phyloP scores from a whole-genome alignment of 2,888 invertebrate species.

The Acrobasis consociella region DNA sequence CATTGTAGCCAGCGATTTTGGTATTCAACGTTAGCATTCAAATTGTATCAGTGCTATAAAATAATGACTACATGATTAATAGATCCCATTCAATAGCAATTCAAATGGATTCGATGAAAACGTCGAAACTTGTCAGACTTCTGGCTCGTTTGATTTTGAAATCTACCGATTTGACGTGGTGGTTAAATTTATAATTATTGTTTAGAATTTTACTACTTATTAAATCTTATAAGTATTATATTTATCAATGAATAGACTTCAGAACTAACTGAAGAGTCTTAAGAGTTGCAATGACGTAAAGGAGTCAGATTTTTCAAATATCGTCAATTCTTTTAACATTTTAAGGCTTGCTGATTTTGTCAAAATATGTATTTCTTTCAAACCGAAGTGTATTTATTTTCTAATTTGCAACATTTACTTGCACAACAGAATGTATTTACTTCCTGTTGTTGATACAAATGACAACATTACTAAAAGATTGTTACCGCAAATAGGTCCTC shows the following conservation, averaged over 20 bases:
- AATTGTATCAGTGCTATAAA: slow-evolving; percentile 7
- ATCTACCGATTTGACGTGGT: neutral
- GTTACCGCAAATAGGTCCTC: slow-evolving; percentile 16
- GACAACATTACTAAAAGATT: slow-evolving; percentile 11
- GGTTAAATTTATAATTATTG: too few species aligned
- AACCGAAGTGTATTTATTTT: too few species aligned
- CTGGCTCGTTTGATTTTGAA: neutral
- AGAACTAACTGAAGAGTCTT: too few species aligned
- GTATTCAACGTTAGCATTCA: slow-evolving; percentile 7
- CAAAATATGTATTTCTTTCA: too few species aligned
- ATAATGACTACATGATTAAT: slow-evolving; percentile 10
- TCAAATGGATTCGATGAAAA: slow-evolving; percentile 3
- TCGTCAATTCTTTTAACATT: too few species aligned
- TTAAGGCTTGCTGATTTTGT: too few species aligned
- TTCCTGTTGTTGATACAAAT: neutral
- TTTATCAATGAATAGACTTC: too few species aligned
- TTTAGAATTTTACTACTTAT: too few species aligned
- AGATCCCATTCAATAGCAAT: slow-evolving; percentile 3
- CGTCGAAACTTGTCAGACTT: neutral
- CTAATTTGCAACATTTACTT: too few species aligned
- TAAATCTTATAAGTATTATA: too few species aligned
- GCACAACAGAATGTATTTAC: neutral
- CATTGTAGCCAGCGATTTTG: slow-evolving; percentile 1
- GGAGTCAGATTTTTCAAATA: too few species aligned
- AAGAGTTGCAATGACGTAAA: too few species aligned